Percentiles rank a stretch among this genome's conserved stretches.
Conservation (phyloP, 2,888 invertebrate genomes). For the Timema cristinae region DNA sequence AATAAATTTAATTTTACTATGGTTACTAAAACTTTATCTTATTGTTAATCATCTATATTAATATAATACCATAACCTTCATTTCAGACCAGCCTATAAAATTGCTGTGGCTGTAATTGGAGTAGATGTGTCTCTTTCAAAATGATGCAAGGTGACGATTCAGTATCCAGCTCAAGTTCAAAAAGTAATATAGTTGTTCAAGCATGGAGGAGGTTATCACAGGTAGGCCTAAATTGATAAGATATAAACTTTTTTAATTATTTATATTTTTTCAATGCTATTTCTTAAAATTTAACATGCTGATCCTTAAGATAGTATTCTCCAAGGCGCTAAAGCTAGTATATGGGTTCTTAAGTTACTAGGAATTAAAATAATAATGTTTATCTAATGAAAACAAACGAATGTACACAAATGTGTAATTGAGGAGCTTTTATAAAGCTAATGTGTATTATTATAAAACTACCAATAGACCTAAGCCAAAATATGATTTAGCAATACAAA, state of each 20-base stretch:
- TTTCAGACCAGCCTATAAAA: neutral
- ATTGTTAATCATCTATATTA: neutral
- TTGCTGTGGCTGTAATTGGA: neutral
- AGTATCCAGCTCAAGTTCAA: constrained; percentile 52
- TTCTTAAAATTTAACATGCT: neutral
- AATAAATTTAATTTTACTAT: neutral
- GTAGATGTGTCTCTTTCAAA: constrained; percentile 16
- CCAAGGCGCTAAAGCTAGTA: neutral
- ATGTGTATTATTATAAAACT: neutral
- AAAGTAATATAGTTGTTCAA: constrained; percentile 62
- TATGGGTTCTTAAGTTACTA: neutral
- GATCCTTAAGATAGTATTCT: no score
- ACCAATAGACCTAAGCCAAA: neutral
- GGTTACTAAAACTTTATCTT: neutral
- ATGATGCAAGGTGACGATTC: constrained; percentile 72
- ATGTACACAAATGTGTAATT: neutral
- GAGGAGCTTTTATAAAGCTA: neutral
- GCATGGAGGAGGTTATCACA: constrained; percentile 64
- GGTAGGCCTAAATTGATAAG: constrained; percentile 44
- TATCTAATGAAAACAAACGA: no score
- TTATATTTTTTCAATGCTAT: neutral
- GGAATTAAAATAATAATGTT: no score
- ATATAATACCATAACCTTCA: neutral
- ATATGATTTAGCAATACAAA: no score
- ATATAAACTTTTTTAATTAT: neutral